Evolutionary conservation across 1,140 invertebrate genomes (phyloP), one percentile per base, ranked within the genome.

Genomic region (Bombus fervidus): DNA sequence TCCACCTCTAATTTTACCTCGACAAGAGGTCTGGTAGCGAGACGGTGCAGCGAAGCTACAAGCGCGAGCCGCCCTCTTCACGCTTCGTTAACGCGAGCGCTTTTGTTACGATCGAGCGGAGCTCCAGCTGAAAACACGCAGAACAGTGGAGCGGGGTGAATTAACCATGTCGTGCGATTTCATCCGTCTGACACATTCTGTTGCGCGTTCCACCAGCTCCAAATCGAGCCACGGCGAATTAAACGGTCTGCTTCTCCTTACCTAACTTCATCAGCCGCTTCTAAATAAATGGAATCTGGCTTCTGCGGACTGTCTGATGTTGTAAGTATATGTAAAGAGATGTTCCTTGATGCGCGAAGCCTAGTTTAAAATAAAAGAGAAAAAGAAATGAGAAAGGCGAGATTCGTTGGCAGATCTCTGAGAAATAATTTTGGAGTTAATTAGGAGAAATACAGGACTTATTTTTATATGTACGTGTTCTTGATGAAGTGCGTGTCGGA

Each of bases 1-100:
- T 37, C 53, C 57, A 85, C 83, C 83, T 85, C 83, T 85, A 85
- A 85, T 85, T 85, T 85, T 85, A 85, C 83, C 83, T 80, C 83
- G n/a, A 34, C 74, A 28, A 64, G 25, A n/a, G 53, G 13, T 53
- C 47, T 53, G n/a, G 39, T 18, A 22, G 12, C 77, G 34, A 31
- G 57, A 64, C 22, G 37, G 47, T 39, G 59, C 25, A 41, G 59
- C 34, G 47, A 53, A 53, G 47, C 18, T 53, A 18, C 18, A 59
- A 37, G 5, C 43, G 28, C 59, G 12, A 9, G 25, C 39, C 28
- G n/a, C 74, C 71, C 41, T 43, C 34, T 34, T 12, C 59, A 13
- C 3, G 62, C 62, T 47, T 47, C 77, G 77, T 79, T 68, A 68
- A 79, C 28, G 10, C 22, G n/a, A 22, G 31, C 25, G 43, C 39